Conservation (phyloP, 2,888 invertebrate species). For the Ormyrus thymus region DNA sequence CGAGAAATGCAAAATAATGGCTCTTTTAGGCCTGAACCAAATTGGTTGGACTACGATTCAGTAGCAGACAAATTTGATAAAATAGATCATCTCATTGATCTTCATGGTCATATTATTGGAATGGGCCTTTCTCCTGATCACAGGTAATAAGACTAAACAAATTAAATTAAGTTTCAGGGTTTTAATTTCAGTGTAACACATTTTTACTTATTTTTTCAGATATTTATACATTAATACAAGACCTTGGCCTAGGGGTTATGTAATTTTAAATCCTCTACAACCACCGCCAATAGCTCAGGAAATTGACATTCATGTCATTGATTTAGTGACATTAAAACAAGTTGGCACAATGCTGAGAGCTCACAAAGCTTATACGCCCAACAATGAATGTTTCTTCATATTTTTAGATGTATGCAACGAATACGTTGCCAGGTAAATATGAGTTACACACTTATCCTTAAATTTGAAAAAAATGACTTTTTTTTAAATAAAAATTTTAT, state of each 20-base stretch:
- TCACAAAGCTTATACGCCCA: slow-evolving; percentile 89
- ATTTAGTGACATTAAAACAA: slow-evolving; percentile 84
- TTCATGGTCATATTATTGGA: slow-evolving; percentile 91
- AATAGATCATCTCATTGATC: slow-evolving; percentile 87
- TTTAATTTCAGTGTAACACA: background rate
- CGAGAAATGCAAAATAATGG: slow-evolving; percentile 75
- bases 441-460: slow-evolving; percentile 30
- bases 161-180: slow-evolving; percentile 13
- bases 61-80: slow-evolving; percentile 84
- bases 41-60: slow-evolving; percentile 82
- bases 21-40: slow-evolving; percentile 78
- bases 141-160: slow-evolving; percentile 62
- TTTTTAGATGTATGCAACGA: slow-evolving; percentile 89
- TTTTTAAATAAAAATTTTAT: slow-evolving; percentile 18
- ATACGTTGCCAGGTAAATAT: slow-evolving; percentile 85
- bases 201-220: slow-evolving; percentile 70
- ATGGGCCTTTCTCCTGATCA: slow-evolving; percentile 91
- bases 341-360: slow-evolving; percentile 87
- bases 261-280: slow-evolving; percentile 84
- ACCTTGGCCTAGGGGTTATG: slow-evolving; percentile 87
- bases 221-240: slow-evolving; percentile 89
- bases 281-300: slow-evolving; percentile 91
- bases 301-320: slow-evolving; percentile 91
- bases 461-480: slow-evolving; percentile 20
- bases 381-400: slow-evolving; percentile 90